Evolutionary conservation across 2,113 vertebrate genomes (phyloP), one percentile per base, ranked within the genome.

Genomic region (Narcine bancroftii): DNA sequence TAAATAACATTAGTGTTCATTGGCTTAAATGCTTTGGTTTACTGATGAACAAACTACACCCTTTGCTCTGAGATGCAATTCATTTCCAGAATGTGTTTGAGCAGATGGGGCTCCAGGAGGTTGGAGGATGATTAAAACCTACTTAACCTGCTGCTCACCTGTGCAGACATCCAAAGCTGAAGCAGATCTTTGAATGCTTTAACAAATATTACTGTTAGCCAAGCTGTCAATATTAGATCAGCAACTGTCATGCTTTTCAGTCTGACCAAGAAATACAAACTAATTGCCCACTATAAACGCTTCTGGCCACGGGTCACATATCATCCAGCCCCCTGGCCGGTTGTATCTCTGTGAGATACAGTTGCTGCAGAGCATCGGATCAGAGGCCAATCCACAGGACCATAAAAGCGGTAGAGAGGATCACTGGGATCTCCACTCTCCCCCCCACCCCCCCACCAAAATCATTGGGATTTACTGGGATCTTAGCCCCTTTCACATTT

Each of bases 91-190:
- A 63, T 91, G 42, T 26, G 36, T 71, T 69, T 36, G 63, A 91
- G 71, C 63, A 69, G 39, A 91, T 69, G 63, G 65, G 42, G 47
- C 65, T 45, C n/a, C 19, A 89, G 87, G 63, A 39, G 39, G 36
- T 91, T 91, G 26, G 87, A 66, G 42, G 63, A 39, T 71, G 89
- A 91, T 91, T 91, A 71, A 66, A 47, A 47, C 21, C 36, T 69
- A 65, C 87, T 91, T 65, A 36, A 91, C 60, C 87, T 65, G 39
- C 36, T 60, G 39, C 63, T 36, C 85, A 89, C 56, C n/a, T 91
- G n/a, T 29, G 24, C 24, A 45, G 36, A 45, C 39, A 66, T 65
- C 7, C 63, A 69, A 91, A 91, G 33, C 63, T 45, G 39, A 91
- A 91, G 66, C 87, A 42, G 63, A 66, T 66, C 39, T 45, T 66